Base-by-base conservation (phyloP, 2,888 invertebrate genomes). In the Zygothrica quintamaculata region DNA sequence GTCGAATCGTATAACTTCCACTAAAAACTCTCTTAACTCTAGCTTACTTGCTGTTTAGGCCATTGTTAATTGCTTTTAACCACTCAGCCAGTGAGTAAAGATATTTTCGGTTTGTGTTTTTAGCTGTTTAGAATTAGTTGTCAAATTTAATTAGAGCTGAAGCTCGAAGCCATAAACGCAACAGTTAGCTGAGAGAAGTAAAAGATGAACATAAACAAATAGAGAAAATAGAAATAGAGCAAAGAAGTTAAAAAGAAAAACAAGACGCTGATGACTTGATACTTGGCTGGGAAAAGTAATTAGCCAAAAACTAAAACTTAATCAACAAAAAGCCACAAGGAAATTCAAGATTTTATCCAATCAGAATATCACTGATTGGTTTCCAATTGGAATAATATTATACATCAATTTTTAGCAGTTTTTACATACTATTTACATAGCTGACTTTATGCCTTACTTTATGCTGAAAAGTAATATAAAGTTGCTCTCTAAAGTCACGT, bases 11-110 rank as follows among this genome's bases (percentile, higher is more conserved):
- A 39, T 12, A 18, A 7, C 33, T 43, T 44, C 9, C 16, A 34
- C 58, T 34, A 47, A 37, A 43, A 43, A 59, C 33, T 37, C n/a
- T n/a, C 29, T 42, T 42, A 25, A 26, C 12, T 26, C 26, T 3
- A n/a, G n/a, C n/a, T n/a, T n/a, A 12, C 12, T 26, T 26, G 3
- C 42, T 25, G 65, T 37, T 70, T 48, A 44, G 47, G 42, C 52
- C 65, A 36, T 33, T 52, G 79, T 64, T 76, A 84, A 78, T 79
- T 82, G 68, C n/a, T n/a, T n/a, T n/a, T n/a, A n/a, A n/a, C n/a
- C n/a, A n/a, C n/a, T n/a, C n/a, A n/a, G n/a, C 40, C 46, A 44
- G 8, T 7, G 52, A 40, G 37, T 43, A 34, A 50, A 43, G 40
- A 48, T 53, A 57, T 69, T 52, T 15, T n/a, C n/a, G 43, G 42